Conservation (phyloP, 2,113 vertebrate species). For the Thermophis baileyi region DNA sequence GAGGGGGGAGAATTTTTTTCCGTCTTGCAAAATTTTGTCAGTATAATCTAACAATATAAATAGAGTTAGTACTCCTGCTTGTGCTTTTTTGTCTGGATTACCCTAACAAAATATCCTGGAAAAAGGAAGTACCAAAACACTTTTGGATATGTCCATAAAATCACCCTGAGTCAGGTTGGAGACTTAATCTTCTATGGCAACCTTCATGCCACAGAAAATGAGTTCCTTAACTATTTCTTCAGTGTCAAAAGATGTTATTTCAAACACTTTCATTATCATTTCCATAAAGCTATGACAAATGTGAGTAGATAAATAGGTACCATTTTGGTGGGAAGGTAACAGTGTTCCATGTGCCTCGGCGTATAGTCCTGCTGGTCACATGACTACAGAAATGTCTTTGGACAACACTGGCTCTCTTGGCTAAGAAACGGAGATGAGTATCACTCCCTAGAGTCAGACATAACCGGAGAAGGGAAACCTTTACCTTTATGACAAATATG, state of each 20-base stretch:
- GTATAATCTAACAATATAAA: neutral
- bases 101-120: neutral
- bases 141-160: neutral
- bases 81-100: neutral
- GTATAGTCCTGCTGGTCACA: neutral
- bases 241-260: neutral
- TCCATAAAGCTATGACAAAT: slow-evolving; percentile 64
- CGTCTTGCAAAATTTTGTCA: neutral
- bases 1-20: neutral
- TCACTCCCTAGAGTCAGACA: neutral
- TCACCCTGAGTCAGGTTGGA: neutral
- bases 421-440: neutral
- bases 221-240: neutral
- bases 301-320: neutral
- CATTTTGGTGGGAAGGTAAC: neutral
- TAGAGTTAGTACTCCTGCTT: neutral
- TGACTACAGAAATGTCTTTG: neutral
- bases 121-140: neutral
- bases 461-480: neutral
- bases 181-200: neutral
- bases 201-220: neutral
- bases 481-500: neutral
- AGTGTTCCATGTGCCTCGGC: no score
- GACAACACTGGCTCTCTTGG: neutral
- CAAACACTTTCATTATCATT: slow-evolving; percentile 46